Percentiles rank a stretch among this genome's conserved stretches.
These are phyloP conservation scores for Brachionus rotundiformis DNA, from an alignment of 1,140 invertebrate genomes.

Conservation along the genomic window DNA sequence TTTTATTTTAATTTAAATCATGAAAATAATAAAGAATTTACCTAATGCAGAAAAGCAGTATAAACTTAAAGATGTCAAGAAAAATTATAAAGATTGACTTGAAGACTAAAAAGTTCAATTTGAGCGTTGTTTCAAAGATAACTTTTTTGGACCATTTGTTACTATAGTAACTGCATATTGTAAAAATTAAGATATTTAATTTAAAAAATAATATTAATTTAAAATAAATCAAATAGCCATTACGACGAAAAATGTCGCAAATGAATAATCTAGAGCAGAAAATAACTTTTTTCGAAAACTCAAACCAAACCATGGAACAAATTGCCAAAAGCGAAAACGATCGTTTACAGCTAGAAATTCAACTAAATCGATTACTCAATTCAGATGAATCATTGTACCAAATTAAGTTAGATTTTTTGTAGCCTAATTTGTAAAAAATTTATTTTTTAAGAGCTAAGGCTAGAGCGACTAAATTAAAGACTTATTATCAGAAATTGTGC, in stretches of 20 bases:
- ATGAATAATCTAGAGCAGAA: not conserved
- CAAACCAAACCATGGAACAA: not conserved
- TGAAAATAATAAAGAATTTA: too few species aligned
- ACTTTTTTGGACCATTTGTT: not conserved
- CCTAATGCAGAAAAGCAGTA: too few species aligned
- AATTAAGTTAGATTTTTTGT: not conserved
- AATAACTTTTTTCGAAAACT: constrained; percentile 19
- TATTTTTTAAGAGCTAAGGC: not conserved
- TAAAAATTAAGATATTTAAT: too few species aligned
- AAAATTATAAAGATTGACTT: too few species aligned
- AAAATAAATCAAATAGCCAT: not conserved
- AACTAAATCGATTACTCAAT: not conserved
- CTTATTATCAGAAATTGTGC: constrained; percentile 40
- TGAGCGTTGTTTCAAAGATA: too few species aligned
- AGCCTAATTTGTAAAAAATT: too few species aligned
- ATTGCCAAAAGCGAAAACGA: constrained; percentile 44
- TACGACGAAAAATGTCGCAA: not conserved
- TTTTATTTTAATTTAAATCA: too few species aligned
- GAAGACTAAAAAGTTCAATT: too few species aligned
- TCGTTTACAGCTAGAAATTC: constrained; percentile 28
- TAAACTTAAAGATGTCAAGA: not conserved
- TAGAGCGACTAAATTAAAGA: not conserved
- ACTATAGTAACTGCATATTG: constrained; percentile 7
- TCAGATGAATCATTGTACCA: constrained; percentile 41
- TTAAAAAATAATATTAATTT: too few species aligned